Evolutionary conservation across 53 echinoderm and acorn worm species (phyloP).

Genomic region (Actinopyga echinites): DNA sequence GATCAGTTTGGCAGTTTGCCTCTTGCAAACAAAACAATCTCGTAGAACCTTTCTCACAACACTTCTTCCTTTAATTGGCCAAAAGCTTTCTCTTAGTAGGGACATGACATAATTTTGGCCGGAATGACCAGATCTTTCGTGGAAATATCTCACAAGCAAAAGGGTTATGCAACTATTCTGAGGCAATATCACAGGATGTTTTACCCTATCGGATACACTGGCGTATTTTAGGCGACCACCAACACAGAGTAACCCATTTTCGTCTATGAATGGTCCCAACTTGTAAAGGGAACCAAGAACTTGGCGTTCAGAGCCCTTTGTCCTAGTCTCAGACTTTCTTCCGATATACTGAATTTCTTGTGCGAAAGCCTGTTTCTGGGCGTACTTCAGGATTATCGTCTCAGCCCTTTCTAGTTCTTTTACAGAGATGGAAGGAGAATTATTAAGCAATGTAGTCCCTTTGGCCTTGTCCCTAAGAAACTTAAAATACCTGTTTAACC

Average conservation of each 20-base stretch:
- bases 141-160: conserved; percentile 52
- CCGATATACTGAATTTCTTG: conserved; percentile 42
- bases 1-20: background rate
- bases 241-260: no score
- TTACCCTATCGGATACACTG: no score
- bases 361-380: conserved; percentile 44
- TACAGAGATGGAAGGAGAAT: conserved; percentile 14
- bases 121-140: conserved; percentile 45
- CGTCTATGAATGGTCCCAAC: no score
- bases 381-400: conserved; percentile 42
- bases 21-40: conserved; percentile 11
- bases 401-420: conserved; percentile 56
- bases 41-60: background rate
- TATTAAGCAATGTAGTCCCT: background rate
- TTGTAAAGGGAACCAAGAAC: conserved; percentile 25
- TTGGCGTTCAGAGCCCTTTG: conserved; percentile 48
- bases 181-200: background rate
- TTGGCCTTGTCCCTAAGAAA: background rate
- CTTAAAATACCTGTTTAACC: conserved; percentile 12
- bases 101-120: conserved; percentile 53
- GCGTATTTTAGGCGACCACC: no score
- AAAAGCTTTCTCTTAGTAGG: conserved; percentile 41
- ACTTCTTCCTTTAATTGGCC: conserved; percentile 36
- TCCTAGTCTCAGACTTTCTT: conserved; percentile 12
- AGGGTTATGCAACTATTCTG: conserved; percentile 7